A percentile compares a stretch with the other conserved stretches of the same genome.
These are phyloP conservation scores for Amaurobius ferox DNA, from an alignment of 2,888 invertebrate genomes.

Conservation along the genomic window DNA sequence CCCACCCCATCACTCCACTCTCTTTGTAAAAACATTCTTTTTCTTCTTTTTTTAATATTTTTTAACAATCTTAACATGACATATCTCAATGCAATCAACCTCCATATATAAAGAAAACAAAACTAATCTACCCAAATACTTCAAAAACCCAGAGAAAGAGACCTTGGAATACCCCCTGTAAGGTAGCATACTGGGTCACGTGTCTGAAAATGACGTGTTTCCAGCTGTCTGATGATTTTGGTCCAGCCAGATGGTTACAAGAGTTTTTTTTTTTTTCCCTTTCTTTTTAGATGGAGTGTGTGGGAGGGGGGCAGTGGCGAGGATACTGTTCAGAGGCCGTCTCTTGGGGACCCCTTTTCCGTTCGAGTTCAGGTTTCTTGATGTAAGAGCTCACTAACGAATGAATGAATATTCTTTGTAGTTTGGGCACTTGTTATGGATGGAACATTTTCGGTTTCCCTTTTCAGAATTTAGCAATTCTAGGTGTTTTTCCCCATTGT, in stretches of 20 bases:
- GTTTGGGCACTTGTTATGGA: too few relatives aligned
- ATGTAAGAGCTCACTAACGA: not conserved
- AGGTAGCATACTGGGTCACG: not conserved
- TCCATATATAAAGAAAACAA: not conserved
- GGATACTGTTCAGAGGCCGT: not conserved
- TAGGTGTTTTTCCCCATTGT: too few relatives aligned
- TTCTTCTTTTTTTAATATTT: too few relatives aligned
- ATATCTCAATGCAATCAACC: not conserved
- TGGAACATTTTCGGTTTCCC: too few relatives aligned
- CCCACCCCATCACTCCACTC: too few relatives aligned
- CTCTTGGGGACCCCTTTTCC: slow-evolving; percentile 5
- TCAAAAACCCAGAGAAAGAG: not conserved
- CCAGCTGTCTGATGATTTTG: slow-evolving; percentile 24
- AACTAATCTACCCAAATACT: not conserved
- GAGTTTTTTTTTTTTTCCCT: not conserved
- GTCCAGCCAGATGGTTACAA: slow-evolving; percentile 29
- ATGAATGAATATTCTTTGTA: too few relatives aligned
- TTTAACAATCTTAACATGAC: not conserved
- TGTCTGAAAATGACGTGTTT: slow-evolving; percentile 11
- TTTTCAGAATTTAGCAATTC: too few relatives aligned
- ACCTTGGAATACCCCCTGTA: not conserved
- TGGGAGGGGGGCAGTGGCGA: not conserved
- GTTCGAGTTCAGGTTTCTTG: slow-evolving; percentile 11
- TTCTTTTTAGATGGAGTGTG: not conserved
- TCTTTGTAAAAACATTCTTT: too few relatives aligned